These are phyloP conservation scores for Lepus oiostolus DNA, from an alignment of 2,797 vertebrate genomes.

Conservation along the genomic window DNA sequence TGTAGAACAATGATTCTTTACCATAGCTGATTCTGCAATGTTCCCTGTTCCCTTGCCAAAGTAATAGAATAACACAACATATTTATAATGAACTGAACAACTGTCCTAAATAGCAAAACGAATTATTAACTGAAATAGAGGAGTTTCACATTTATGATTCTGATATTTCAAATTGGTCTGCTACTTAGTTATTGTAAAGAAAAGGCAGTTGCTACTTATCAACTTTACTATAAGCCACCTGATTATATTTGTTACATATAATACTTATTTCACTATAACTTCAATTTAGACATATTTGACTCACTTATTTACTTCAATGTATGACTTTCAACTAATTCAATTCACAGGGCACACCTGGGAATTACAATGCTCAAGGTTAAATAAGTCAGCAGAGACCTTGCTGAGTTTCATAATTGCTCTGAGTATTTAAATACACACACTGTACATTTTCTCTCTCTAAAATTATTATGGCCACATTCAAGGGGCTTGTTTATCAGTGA, in stretches of 20 bases:
- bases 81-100: background rate
- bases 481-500: conserved; percentile 11
- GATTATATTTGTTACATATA: conserved; percentile 5
- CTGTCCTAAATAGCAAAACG: background rate
- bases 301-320: conserved; percentile 44
- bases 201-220: background rate
- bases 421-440: conserved; percentile 55
- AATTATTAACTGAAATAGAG: background rate
- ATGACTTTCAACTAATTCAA: conserved; percentile 40
- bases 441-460: conserved; percentile 7
- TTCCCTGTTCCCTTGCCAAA: background rate
- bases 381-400: conserved; percentile 29
- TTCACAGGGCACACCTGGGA: background rate
- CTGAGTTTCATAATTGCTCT: conserved; percentile 52
- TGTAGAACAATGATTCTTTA: background rate
- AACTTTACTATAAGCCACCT: background rate
- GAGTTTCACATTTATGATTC: background rate
- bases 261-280: background rate
- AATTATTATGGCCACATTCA: conserved; percentile 40
- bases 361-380: conserved; percentile 62
- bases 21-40: background rate
- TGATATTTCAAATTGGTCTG: conserved; percentile 6
- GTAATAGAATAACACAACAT: background rate
- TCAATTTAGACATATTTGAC: conserved; percentile 29
- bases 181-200: conserved; percentile 19